Conservation (phyloP, 2,797 vertebrate genomes). For the Lycodopsis pacificus region DNA sequence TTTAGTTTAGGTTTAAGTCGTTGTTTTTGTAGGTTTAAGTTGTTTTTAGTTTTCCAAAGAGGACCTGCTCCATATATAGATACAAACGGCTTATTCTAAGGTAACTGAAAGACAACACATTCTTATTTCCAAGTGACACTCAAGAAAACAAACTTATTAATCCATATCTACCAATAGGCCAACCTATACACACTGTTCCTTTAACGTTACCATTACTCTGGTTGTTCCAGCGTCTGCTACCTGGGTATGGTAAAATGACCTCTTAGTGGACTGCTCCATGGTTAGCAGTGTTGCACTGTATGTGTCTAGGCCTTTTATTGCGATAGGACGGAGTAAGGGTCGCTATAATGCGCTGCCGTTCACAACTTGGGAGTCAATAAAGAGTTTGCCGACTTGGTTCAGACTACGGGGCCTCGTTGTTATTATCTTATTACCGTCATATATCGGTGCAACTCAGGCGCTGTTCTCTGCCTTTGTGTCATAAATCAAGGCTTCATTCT, state of each 20-base stretch:
- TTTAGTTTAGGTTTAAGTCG: neutral
- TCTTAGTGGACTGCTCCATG: neutral
- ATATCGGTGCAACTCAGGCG: neutral
- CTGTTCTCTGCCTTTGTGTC: neutral
- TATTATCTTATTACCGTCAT: neutral
- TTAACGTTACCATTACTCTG: neutral
- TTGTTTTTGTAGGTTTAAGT: neutral
- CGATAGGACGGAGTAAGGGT: neutral
- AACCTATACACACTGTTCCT: neutral
- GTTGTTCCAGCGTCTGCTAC: neutral
- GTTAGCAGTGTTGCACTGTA: no score
- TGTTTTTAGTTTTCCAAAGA: constrained; percentile 3
- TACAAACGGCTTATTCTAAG: neutral
- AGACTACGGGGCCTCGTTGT: neutral
- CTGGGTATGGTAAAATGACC: neutral
- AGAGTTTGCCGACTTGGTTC: neutral
- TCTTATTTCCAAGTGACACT: neutral
- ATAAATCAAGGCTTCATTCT: neutral
- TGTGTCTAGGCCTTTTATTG: neutral
- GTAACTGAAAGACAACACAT: neutral
- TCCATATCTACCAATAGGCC: neutral
- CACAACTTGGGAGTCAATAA: neutral
- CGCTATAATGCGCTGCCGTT: neutral
- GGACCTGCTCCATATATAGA: neutral
- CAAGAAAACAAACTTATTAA: neutral